These are phyloP conservation scores for Rhincodon typus DNA, from an alignment of 2,797 vertebrate species.

Conservation along the genomic window DNA sequence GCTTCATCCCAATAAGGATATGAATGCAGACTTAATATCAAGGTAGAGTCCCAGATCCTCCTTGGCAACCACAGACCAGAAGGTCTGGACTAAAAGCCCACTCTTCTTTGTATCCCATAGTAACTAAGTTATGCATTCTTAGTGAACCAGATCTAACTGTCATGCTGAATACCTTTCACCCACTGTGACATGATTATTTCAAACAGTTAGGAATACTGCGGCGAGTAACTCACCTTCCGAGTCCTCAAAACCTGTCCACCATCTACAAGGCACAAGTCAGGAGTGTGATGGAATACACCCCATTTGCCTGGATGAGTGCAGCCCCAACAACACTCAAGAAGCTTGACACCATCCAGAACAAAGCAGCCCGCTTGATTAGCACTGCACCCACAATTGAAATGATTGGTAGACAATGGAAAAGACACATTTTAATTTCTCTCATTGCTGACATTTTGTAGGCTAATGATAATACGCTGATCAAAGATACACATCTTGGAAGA, in stretches of 20 bases:
- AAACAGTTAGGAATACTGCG: background rate
- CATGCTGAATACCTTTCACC: background rate
- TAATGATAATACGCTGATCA: background rate
- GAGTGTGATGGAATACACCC: too few species aligned
- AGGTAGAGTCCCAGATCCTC: background rate
- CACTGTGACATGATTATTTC: background rate
- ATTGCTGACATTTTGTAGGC: background rate
- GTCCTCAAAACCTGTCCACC: too few species aligned
- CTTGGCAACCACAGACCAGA: background rate
- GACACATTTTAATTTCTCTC: background rate
- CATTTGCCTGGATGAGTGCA: too few species aligned
- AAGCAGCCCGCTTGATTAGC: too few species aligned
- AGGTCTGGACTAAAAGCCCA: background rate
- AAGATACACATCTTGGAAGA: background rate
- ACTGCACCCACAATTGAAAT: background rate
- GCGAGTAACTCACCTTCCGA: too few species aligned
- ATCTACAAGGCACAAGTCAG: too few species aligned
- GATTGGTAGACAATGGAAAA: background rate
- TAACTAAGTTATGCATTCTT: background rate
- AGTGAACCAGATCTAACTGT: background rate
- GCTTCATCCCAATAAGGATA: background rate
- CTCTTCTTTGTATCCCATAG: background rate
- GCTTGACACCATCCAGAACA: too few species aligned
- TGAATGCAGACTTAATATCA: background rate
- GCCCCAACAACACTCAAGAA: too few species aligned